These are phyloP conservation scores for Glossosoma conforme DNA, from an alignment of 1,140 invertebrate genomes.

Conservation along the genomic window DNA sequence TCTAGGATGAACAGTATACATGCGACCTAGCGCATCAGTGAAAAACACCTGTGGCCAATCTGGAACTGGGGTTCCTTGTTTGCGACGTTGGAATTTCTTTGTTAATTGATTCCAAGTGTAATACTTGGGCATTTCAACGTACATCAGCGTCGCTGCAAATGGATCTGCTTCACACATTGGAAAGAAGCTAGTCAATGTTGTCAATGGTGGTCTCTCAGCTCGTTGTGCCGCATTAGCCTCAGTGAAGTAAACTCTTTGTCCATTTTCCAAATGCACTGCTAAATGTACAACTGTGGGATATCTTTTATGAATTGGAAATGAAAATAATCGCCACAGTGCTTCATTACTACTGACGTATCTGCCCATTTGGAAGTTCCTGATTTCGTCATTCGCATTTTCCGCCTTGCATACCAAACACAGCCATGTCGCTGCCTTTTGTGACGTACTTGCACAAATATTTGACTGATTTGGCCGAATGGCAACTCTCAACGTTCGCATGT, in stretches of 20 bases:
- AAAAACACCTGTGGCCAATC: not conserved
- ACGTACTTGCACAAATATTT: constrained; percentile 51
- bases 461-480: constrained; percentile 48
- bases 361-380: constrained; percentile 36
- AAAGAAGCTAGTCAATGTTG: constrained; percentile 36
- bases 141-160: constrained; percentile 1
- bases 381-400: too few relatives aligned
- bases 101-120: not conserved
- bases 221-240: constrained; percentile 23
- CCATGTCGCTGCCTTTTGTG: constrained; percentile 43
- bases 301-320: constrained; percentile 37
- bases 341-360: constrained; percentile 45
- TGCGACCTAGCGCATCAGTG: not conserved
- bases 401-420: too few relatives aligned
- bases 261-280: constrained; percentile 41
- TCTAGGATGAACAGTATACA: constrained; percentile 1
- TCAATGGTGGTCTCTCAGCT: not conserved
- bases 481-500: constrained; percentile 51
- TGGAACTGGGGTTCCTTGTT: constrained; percentile 2
- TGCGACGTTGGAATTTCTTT: constrained; percentile 1
- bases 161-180: constrained; percentile 23
- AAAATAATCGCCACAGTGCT: constrained; percentile 41
- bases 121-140: not conserved
- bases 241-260: constrained; percentile 39
- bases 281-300: constrained; percentile 38